Evolutionary conservation across 2,797 vertebrate genomes (phyloP).

Genomic region (Aphelocoma californica): DNA sequence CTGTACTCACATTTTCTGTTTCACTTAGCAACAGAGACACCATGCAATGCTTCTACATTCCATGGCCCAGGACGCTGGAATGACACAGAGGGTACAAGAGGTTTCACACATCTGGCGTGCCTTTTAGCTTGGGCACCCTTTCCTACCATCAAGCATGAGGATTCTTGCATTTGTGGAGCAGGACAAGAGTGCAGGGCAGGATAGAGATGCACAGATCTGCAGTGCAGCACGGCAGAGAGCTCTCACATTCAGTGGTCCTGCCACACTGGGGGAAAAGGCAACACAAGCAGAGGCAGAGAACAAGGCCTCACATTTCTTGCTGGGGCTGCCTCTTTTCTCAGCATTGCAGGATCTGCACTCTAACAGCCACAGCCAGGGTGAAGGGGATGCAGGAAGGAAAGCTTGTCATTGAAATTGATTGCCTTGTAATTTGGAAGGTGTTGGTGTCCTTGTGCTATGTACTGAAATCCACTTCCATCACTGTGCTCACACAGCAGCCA

Average conservation of each 20-base stretch:
- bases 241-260: rapidly evolving
- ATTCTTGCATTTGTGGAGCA: not conserved
- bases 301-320: not conserved
- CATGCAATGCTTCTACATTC: not conserved
- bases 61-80: not conserved
- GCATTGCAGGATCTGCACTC: rapidly evolving
- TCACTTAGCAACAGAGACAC: not conserved
- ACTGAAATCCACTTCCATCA: not conserved
- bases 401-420: not conserved
- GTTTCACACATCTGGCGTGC: not conserved
- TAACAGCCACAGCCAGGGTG: not conserved
- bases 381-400: conserved; percentile 38
- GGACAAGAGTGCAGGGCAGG: not conserved
- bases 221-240: no score
- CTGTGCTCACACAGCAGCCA: not conserved
- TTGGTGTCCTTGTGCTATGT: not conserved
- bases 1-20: not conserved
- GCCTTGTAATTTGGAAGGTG: not conserved
- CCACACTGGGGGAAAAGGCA: not conserved
- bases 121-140: not conserved
- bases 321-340: not conserved
- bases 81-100: no score
- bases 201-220: not conserved
- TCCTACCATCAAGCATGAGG: rapidly evolving
- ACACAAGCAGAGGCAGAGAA: not conserved